Evolutionary conservation across 1,140 invertebrate genomes (phyloP), one percentile per base, ranked within the genome.

Genomic region (Drosophila mojavensis): DNA sequence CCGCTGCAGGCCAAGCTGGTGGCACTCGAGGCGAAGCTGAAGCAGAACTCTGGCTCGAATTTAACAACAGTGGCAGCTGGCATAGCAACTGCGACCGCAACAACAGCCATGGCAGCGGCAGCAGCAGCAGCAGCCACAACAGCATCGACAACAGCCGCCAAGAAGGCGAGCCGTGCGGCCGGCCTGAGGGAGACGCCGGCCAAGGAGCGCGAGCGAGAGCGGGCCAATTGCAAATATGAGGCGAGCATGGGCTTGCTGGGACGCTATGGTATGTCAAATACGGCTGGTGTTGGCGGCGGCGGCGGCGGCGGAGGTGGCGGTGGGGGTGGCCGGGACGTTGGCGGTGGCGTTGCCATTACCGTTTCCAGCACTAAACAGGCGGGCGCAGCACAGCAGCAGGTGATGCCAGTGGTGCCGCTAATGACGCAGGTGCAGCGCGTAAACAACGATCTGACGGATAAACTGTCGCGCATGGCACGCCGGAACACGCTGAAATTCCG

Each of bases 401-500:
- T 13, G 36, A 0, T 50, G 5, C 60, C 50, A 1, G 41, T 55
- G 33, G 11, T 41, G 15, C 70, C 70, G 15, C 43, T 74, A 24
- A 10, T 75, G 1, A 41, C 26, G 4, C 67, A 70, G 20, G 54
- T 70, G 67, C 72, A 63, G 13, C 66, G 66, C 1, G 68, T 60
- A 1, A 65, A 66, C 30, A 45, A 71, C 10, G 67, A 78, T 33
- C 3, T 75, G 45, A 62, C 69, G 10, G 80, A 90, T 0, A 89
- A 78, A 13, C 15, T 81, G 10, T 36, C 54, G 5, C 75, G 79
- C 17, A 59, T 78, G 6, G 45, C 75, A 1, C 69, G 73, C 0
- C 60, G 81, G 10, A 73, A 79, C 10, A 62, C 64, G 15, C 26
- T 75, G 1, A 88, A 89, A 6, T 69, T 75, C 5, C 20, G 67